Evolutionary conservation across 1,140 invertebrate genomes (phyloP).

Genomic region (Caenorhabditis latens): DNA sequence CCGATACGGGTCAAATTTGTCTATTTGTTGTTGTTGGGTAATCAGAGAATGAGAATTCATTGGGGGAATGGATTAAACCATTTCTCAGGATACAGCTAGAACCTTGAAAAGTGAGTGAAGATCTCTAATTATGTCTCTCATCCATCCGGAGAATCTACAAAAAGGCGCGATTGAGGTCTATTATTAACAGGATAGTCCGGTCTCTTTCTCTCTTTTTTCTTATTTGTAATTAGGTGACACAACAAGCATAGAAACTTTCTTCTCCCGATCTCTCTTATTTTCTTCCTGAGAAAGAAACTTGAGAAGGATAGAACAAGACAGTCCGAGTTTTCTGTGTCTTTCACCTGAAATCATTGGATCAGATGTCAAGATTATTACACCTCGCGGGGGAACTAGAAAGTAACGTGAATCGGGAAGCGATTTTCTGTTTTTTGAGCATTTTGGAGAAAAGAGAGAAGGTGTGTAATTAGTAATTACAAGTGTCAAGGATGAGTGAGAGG

Average conservation of each 20-base stretch:
- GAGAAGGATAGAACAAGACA: conserved; percentile 36
- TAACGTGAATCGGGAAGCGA: background rate
- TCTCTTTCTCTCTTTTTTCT: conserved; percentile 1
- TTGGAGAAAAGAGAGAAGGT: background rate
- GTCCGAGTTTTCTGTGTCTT: background rate
- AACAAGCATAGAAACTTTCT: conserved; percentile 19
- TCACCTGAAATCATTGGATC: conserved; percentile 17
- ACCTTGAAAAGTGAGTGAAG: conserved; percentile 3
- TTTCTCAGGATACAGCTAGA: conserved; percentile 10
- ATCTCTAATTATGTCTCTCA: conserved; percentile 25
- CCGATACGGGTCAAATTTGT: background rate
- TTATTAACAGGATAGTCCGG: conserved; percentile 55
- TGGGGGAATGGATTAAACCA: background rate
- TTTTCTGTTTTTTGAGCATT: conserved; percentile 28
- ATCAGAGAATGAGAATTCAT: background rate
- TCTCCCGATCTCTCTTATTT: too few relatives aligned
- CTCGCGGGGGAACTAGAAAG: background rate
- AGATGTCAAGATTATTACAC: conserved; percentile 35
- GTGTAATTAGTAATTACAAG: conserved; percentile 46
- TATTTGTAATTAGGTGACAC: conserved; percentile 42
- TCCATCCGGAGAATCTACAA: conserved; percentile 25
- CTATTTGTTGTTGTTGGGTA: background rate
- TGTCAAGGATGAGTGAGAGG: background rate
- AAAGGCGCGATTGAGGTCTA: conserved; percentile 37
- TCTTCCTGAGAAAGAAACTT: conserved; percentile 16